Base-by-base conservation (phyloP, 2,797 vertebrate genomes). In the Characodon lateralis region DNA sequence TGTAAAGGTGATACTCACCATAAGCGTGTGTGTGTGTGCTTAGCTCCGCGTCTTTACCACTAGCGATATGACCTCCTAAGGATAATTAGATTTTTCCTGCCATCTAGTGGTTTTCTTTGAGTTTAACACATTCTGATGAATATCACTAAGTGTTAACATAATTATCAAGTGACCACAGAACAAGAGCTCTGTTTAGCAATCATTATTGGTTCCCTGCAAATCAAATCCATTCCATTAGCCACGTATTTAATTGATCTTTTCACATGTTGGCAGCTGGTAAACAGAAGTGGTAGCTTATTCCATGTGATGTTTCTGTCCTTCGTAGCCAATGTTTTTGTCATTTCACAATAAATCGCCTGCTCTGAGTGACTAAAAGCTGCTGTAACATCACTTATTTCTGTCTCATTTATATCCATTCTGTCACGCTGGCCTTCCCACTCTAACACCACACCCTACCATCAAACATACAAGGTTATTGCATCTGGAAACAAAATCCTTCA, bases 21-120 rank as follows among this genome's bases (percentile, higher is more conserved):
- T 63, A 66, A 24, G 13, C 48, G 58, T 31, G 3, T 26, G 24
- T 5, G 24, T 39, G 48, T 31, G 22, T 1, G 71, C 59, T 55
- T 46, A 26, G 66, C 51, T 77, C 24, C 26, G 6, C 53, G 16
- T n/a, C n/a, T 77, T 81, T 71, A 39, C 26, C 14, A 68, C 39
- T 6, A 46, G 13, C 18, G 41, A 68, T 26, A 26, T 46, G 39
- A 46, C 24, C 65, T 68, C 65, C 22, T n/a, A 68, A 43, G 39
- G 22, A 68, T n/a, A 4, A 74, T 63, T 86, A 76, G 88, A 58
- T 69, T 18, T 80, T 48, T 26, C 31, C 77, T 93, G 91, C 91
- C 92, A 86, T 87, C 93, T 94, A 88, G 91, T 93, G 91, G 91
- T 79, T 73, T 16, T 35, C 46, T 13, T 10, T 41, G 59, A 53